phyloP scores from a whole-genome alignment of 2,797 vertebrate species.

The Dallia pectoralis region DNA sequence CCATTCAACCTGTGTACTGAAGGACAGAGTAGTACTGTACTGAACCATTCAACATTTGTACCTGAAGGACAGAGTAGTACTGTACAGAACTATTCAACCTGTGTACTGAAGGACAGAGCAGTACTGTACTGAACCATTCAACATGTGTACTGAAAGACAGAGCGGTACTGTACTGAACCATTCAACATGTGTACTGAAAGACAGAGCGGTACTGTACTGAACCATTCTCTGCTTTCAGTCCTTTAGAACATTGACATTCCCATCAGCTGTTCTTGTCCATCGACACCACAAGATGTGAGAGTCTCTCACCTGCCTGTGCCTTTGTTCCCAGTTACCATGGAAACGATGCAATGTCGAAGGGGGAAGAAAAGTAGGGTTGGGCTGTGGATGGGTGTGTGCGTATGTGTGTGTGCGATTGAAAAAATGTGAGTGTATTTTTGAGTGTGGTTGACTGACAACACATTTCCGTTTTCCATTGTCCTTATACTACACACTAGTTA shows the following conservation, averaged over 20 bases:
- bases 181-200: background rate
- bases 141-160: too few relatives aligned
- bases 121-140: too few relatives aligned
- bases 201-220: background rate
- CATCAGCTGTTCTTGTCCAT: background rate
- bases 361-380: background rate
- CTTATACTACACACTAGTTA: too few relatives aligned
- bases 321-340: constrained; percentile 21
- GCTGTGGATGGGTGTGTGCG: background rate
- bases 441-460: background rate
- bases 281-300: background rate
- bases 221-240: background rate
- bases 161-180: too few relatives aligned
- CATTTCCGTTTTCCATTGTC: background rate
- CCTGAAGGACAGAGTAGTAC: background rate
- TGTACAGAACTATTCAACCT: too few relatives aligned
- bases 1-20: too few relatives aligned
- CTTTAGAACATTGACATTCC: constrained; percentile 2
- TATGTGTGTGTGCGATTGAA: background rate
- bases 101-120: background rate
- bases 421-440: background rate
- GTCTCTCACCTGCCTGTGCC: constrained; percentile 12
- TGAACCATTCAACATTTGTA: too few relatives aligned
- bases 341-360: background rate
- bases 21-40: too few relatives aligned